These are phyloP conservation scores for Sebastes wilsoni DNA, from an alignment of 2,797 vertebrate genomes.

Conservation along the genomic window DNA sequence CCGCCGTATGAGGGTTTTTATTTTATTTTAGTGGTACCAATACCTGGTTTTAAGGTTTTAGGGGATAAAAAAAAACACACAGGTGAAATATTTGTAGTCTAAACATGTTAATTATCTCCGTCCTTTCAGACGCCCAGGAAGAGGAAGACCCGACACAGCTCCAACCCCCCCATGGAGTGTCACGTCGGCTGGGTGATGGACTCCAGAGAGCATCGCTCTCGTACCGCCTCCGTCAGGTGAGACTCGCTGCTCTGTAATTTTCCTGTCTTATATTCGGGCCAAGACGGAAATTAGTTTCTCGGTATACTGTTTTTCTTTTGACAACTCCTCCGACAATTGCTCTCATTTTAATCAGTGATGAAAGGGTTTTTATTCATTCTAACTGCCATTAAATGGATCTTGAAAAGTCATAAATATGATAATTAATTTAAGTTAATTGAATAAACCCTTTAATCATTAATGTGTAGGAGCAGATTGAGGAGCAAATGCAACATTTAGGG, in stretches of 20 bases:
- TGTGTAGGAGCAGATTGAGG: neutral
- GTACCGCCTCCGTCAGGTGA: constrained; percentile 96
- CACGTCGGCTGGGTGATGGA: constrained; percentile 99
- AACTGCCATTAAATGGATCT: neutral
- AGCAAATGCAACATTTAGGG: neutral
- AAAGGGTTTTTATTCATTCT: neutral
- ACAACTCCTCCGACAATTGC: neutral
- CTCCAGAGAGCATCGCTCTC: constrained; percentile 94
- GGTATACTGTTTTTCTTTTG: neutral
- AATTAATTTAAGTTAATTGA: neutral
- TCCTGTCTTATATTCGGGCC: neutral
- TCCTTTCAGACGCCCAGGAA: constrained; percentile 91
- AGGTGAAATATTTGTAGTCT: neutral
- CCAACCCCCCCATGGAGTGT: constrained; percentile 97
- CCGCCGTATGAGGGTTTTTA: accelerated
- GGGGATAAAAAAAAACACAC: neutral
- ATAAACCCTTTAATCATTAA: neutral
- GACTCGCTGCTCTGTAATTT: neutral
- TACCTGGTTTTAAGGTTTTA: neutral
- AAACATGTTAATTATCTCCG: neutral
- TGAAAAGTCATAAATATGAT: neutral
- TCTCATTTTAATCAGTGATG: neutral
- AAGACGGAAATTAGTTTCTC: neutral
- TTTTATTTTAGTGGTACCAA: neutral
- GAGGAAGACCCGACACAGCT: constrained; percentile 98